Evolutionary conservation across 2,888 invertebrate species (phyloP).

Genomic region (Plebejus argus): DNA sequence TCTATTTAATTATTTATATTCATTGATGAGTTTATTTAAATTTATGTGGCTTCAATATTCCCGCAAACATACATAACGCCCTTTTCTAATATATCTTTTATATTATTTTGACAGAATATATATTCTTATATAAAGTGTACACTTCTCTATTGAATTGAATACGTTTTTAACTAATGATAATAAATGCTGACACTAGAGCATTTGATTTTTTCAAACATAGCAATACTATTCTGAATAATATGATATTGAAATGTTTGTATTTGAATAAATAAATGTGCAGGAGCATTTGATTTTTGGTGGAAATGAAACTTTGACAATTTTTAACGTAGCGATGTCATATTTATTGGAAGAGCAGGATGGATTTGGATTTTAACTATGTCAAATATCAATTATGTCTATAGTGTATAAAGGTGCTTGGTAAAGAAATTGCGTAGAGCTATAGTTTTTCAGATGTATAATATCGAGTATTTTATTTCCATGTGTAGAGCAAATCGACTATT

Average conservation of each 20-base stretch:
- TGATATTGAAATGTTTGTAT: neutral
- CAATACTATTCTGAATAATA: neutral
- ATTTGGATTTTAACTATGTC: conserved; percentile 20
- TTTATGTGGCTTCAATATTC: conserved; percentile 36
- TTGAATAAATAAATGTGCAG: neutral
- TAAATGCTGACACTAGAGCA: conserved; percentile 53
- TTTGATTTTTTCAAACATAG: conserved; percentile 47
- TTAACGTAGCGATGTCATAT: neutral
- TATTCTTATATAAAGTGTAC: conserved; percentile 67
- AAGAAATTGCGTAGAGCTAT: conserved; percentile 15
- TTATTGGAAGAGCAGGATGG: neutral
- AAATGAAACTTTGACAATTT: neutral
- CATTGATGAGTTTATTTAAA: neutral
- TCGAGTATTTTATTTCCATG: conserved; percentile 7
- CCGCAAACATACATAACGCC: conserved; percentile 56
- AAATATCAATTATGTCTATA: conserved; percentile 24
- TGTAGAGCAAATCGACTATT: conserved; percentile 2
- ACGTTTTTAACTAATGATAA: conserved; percentile 48
- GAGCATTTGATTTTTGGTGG: neutral
- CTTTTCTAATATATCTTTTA: conserved; percentile 59
- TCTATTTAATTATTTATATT: neutral
- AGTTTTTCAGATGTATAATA: conserved; percentile 25
- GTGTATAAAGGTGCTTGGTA: conserved; percentile 25
- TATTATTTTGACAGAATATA: conserved; percentile 53
- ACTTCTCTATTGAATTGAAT: conserved; percentile 50